A percentile compares a stretch with the other conserved stretches of the same genome.
Evolutionary conservation across 2,797 vertebrate species (phyloP).

Genomic region (Artibeus jamaicensis): DNA sequence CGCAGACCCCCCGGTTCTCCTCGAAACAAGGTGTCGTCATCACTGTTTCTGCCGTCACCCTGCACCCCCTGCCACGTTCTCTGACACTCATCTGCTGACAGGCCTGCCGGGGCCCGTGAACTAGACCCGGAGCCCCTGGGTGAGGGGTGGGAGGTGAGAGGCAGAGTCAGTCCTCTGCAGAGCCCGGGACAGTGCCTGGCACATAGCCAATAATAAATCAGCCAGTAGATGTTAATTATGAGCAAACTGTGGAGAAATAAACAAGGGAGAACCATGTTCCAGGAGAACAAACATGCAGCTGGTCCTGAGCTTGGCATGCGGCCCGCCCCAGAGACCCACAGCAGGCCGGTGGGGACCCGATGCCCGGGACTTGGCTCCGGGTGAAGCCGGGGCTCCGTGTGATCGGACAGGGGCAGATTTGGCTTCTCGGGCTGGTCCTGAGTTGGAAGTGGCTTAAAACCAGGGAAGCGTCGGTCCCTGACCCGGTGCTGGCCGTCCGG

Average conservation of each 20-base stretch:
- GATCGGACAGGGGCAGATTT: neutral
- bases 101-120: too few relatives aligned
- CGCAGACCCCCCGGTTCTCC: neutral
- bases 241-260: neutral
- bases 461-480: neutral
- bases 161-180: neutral
- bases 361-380: too few relatives aligned
- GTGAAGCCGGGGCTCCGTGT: neutral
- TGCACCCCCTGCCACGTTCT: neutral
- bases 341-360: neutral
- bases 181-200: neutral
- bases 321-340: neutral
- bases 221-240: neutral
- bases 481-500: neutral
- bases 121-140: neutral
- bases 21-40: neutral
- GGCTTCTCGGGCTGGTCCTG: neutral
- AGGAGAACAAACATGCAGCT: neutral
- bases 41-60: neutral
- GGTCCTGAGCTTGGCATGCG: accelerated
- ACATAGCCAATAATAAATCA: accelerated
- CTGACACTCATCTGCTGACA: accelerated
- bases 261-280: neutral
- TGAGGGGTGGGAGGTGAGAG: neutral
- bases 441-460: neutral